A percentile compares a stretch with the other conserved stretches of the same genome.
phyloP scores from a whole-genome alignment of 2,888 invertebrate genomes.

The Drosophila putrida region DNA sequence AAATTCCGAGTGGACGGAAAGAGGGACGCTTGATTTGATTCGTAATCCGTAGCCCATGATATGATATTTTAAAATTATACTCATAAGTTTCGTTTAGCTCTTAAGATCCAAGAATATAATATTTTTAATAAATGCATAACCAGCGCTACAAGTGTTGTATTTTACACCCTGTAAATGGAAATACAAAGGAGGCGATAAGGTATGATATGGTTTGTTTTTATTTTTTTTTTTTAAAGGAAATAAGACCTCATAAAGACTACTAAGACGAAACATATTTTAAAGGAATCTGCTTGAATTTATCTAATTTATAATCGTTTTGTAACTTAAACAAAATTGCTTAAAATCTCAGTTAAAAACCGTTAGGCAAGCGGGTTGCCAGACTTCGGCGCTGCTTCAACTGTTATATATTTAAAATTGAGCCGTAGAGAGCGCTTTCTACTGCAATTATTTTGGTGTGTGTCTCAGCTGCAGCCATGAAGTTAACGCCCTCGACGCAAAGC shows the following conservation, averaged over 20 bases:
- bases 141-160: constrained; percentile 9
- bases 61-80: constrained; percentile 46
- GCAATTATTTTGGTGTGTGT: not conserved
- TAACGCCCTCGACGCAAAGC: too few species aligned
- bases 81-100: constrained; percentile 42
- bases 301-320: too few species aligned
- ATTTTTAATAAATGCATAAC: constrained; percentile 66
- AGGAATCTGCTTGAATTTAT: too few species aligned
- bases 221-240: too few species aligned
- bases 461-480: not conserved
- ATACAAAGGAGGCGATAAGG: too few species aligned
- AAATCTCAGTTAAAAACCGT: constrained; percentile 22
- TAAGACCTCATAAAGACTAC: too few species aligned
- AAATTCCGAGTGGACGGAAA: not conserved
- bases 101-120: constrained; percentile 56
- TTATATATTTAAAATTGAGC: constrained; percentile 25
- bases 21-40: constrained; percentile 15
- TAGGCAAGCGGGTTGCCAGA: constrained; percentile 27
- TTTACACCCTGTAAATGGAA: too few species aligned
- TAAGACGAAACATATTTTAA: too few species aligned
- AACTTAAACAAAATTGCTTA: not conserved
- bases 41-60: constrained; percentile 30
- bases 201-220: too few species aligned
- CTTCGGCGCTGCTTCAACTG: constrained; percentile 10
- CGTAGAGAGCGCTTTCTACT: constrained; percentile 31